Evolutionary conservation across 2,113 vertebrate species (phyloP).

Genomic region (Rattus rattus): DNA sequence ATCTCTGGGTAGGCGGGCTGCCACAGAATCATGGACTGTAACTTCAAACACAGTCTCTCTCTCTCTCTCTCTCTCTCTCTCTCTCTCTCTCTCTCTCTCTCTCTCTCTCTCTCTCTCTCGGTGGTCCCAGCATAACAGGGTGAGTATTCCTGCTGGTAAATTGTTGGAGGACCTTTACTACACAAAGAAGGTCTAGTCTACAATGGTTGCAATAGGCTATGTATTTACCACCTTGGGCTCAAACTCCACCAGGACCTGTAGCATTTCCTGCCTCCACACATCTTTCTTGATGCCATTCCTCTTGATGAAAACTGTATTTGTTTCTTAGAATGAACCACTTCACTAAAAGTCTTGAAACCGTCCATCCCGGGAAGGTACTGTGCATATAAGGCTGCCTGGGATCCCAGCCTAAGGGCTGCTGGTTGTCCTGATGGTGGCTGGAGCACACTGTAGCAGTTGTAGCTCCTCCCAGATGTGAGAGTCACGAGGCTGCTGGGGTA

Average conservation of each 20-base stretch:
- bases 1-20: constrained; percentile 96
- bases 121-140: too few relatives aligned
- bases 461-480: background rate
- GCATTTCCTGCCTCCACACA: background rate
- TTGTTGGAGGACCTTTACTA: background rate
- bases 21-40: constrained; percentile 51
- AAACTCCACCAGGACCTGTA: background rate
- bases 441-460: too few relatives aligned
- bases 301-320: background rate
- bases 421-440: background rate
- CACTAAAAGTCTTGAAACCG: background rate
- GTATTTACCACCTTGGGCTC: background rate
- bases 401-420: background rate
- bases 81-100: background rate
- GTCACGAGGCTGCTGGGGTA: background rate
- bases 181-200: background rate
- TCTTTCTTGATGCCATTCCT: background rate
- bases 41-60: background rate
- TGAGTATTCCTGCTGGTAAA: background rate
- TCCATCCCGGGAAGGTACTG: too few relatives aligned
- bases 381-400: background rate
- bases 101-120: background rate
- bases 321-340: background rate
- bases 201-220: background rate
- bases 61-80: background rate